Percentiles rank a stretch among this genome's conserved stretches.
phyloP scores from a whole-genome alignment of 2,888 invertebrate species.

The Lamellibrachia satsuma region DNA sequence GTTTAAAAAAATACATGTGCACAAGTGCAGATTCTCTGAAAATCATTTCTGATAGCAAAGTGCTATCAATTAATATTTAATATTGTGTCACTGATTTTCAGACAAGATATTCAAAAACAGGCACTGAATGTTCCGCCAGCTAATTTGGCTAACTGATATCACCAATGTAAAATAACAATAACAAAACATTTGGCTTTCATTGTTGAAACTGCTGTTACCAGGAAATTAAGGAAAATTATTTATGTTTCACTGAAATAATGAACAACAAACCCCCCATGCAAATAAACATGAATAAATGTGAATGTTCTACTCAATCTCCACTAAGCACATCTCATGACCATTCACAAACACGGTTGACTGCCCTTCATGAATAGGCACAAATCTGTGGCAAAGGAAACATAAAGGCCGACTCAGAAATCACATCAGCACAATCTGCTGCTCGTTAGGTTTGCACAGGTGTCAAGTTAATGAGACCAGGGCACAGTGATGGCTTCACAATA shows the following conservation, averaged over 20 bases:
- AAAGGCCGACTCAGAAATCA: background rate
- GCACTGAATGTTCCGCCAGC: too few relatives aligned
- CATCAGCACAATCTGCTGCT: background rate
- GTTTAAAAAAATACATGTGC: too few relatives aligned
- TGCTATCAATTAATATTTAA: too few relatives aligned
- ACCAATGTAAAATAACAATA: background rate
- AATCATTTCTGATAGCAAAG: background rate
- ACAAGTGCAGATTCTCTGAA: background rate
- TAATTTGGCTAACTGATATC: background rate
- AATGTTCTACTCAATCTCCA: background rate
- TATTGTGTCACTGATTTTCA: too few relatives aligned
- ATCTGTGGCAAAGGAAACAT: background rate
- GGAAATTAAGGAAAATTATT: background rate
- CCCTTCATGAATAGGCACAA: background rate
- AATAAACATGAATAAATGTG: background rate
- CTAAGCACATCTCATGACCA: background rate
- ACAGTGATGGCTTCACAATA: background rate
- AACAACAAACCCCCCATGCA: background rate
- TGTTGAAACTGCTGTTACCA: background rate
- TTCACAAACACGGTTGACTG: background rate
- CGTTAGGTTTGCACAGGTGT: background rate
- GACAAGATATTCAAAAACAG: too few relatives aligned
- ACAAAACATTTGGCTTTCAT: background rate
- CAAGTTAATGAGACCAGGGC: background rate
- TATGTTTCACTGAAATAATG: background rate